Conservation (phyloP, 2,113 vertebrate species). For the Malurus alboscapulatus region DNA sequence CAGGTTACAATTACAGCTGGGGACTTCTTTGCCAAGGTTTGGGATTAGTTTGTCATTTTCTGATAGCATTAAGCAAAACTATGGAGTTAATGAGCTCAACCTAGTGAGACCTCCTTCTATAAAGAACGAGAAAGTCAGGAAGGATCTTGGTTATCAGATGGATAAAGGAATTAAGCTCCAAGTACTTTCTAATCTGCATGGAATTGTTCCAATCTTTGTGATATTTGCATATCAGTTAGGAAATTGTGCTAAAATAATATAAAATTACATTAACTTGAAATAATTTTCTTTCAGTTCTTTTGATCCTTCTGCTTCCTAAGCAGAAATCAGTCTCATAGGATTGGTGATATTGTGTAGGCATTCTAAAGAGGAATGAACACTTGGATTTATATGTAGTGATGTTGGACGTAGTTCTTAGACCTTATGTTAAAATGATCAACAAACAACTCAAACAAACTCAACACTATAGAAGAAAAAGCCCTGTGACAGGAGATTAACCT, state of each 20-base stretch:
- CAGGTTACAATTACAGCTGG: not conserved
- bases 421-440: not conserved
- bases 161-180: not conserved
- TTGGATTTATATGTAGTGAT: not conserved
- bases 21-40: not conserved
- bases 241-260: not conserved
- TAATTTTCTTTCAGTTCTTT: not conserved
- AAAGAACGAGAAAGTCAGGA: not conserved
- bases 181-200: not conserved
- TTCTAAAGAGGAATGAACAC: not conserved
- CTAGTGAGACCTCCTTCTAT: not conserved
- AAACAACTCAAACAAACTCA: not conserved
- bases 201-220: not conserved
- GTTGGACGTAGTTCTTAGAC: not conserved
- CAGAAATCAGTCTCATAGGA: not conserved
- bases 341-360: fast-evolving
- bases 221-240: not conserved
- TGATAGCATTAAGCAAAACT: not conserved
- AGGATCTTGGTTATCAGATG: not conserved
- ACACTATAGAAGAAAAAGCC: not conserved
- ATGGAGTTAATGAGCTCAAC: not conserved
- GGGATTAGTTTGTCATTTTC: not conserved
- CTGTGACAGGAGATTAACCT: not conserved
- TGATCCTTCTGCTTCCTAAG: not conserved
- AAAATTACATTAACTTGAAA: not conserved